A percentile compares a stretch with the other conserved stretches of the same genome.
Conservation (phyloP, 2,797 vertebrate species). For the Dermochelys coriacea region DNA sequence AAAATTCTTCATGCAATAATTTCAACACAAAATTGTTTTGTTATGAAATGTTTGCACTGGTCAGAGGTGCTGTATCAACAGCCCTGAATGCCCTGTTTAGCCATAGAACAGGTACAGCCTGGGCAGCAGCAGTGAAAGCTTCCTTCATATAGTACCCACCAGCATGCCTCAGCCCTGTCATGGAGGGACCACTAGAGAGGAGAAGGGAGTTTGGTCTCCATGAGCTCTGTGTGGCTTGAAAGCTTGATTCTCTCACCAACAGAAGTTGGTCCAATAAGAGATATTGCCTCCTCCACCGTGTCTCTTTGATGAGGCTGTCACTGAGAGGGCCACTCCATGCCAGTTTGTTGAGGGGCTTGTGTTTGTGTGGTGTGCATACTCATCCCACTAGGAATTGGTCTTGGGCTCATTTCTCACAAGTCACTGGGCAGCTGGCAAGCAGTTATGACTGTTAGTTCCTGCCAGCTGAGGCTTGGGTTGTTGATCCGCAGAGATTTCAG, state of each 20-base stretch:
- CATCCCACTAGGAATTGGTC: background rate
- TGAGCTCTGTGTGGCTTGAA: background rate
- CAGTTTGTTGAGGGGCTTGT: background rate
- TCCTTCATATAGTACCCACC: background rate
- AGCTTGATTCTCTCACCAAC: background rate
- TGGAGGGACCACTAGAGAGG: background rate
- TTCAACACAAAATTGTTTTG: background rate
- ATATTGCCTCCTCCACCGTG: background rate
- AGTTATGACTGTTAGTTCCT: background rate
- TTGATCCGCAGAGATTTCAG: background rate
- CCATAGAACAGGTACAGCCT: background rate
- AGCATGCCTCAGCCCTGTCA: background rate
- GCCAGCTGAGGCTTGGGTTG: rapidly evolving
- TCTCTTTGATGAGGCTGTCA: background rate
- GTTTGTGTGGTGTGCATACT: background rate
- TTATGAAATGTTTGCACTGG: constrained; percentile 4
- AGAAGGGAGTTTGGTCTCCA: background rate
- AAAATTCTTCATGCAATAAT: constrained; percentile 18
- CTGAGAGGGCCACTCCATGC: background rate
- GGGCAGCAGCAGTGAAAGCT: background rate
- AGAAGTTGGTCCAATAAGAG: background rate
- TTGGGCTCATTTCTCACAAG: background rate
- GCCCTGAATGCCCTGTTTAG: background rate
- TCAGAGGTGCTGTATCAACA: background rate
- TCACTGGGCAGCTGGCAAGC: background rate